Evolutionary conservation across 2,797 vertebrate species (phyloP).

Genomic region (Alfaro cultratus): DNA sequence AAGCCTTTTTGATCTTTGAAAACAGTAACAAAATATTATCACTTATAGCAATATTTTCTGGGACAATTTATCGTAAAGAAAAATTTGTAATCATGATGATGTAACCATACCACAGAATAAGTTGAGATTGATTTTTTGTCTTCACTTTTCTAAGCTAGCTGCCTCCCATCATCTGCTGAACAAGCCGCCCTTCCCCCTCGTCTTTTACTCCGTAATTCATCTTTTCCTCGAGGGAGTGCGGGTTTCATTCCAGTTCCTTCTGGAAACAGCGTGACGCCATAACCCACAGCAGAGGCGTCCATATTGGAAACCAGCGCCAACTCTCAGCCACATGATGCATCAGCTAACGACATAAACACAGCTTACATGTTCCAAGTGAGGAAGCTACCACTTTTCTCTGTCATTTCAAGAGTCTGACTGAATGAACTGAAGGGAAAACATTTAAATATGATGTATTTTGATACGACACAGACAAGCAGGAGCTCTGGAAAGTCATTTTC

Average conservation of each 20-base stretch:
- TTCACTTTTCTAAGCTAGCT: not conserved
- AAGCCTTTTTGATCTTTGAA: too few species aligned
- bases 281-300: not conserved
- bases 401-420: not conserved
- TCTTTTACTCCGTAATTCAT: not conserved
- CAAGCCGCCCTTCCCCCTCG: not conserved
- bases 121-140: not conserved
- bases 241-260: not conserved
- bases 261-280: not conserved
- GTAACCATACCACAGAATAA: not conserved
- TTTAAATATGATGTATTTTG: not conserved
- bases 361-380: conserved; percentile 4
- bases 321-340: not conserved
- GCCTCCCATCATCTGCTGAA: not conserved
- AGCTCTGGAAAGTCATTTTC: not conserved
- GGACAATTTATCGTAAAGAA: too few species aligned
- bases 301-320: not conserved
- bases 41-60: too few species aligned
- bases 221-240: not conserved
- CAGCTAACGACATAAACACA: not conserved
- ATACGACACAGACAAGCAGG: not conserved
- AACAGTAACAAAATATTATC: too few species aligned
- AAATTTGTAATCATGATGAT: too few species aligned
- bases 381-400: not conserved
- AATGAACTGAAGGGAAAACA: not conserved